A percentile compares a stretch with the other conserved stretches of the same genome.
These are phyloP conservation scores for Drosophila neonasuta DNA, from an alignment of 2,888 invertebrate genomes.

Conservation along the genomic window DNA sequence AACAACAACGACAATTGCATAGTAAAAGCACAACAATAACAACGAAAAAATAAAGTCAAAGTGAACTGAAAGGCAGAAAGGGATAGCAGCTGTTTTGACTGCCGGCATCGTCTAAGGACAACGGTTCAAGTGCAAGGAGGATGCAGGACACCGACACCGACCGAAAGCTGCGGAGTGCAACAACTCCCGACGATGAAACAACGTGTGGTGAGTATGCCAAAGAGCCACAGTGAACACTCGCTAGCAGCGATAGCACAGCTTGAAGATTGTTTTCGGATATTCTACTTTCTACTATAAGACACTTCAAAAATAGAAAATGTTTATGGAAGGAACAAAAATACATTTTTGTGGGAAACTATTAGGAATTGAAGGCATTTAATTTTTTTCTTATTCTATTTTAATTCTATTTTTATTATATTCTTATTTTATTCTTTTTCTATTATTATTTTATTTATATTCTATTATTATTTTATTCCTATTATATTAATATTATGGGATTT, in stretches of 20 bases:
- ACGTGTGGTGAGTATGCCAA: constrained; percentile 63
- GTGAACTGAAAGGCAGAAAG: constrained; percentile 48
- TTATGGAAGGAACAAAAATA: no score
- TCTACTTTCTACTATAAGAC: no score
- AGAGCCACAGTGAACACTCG: neutral
- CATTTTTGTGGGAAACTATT: no score
- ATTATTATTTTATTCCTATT: no score
- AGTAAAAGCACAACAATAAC: constrained; percentile 26
- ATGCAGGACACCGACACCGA: constrained; percentile 62
- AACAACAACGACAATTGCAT: constrained; percentile 17
- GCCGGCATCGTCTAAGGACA: constrained; percentile 67
- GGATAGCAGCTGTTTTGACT: constrained; percentile 63
- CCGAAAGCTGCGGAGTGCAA: constrained; percentile 45
- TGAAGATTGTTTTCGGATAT: neutral
- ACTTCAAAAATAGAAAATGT: no score
- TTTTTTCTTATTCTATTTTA: no score
- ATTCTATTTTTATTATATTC: no score
- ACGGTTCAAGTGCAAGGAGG: constrained; percentile 81
- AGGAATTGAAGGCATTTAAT: no score
- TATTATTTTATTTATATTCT: no score
- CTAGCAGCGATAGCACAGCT: neutral
- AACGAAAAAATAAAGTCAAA: constrained; percentile 21
- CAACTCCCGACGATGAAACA: constrained; percentile 14
- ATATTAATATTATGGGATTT: no score
- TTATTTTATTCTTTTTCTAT: no score